These are phyloP conservation scores for Calameuta pallipes DNA, from an alignment of 2,888 invertebrate species.

Conservation along the genomic window DNA sequence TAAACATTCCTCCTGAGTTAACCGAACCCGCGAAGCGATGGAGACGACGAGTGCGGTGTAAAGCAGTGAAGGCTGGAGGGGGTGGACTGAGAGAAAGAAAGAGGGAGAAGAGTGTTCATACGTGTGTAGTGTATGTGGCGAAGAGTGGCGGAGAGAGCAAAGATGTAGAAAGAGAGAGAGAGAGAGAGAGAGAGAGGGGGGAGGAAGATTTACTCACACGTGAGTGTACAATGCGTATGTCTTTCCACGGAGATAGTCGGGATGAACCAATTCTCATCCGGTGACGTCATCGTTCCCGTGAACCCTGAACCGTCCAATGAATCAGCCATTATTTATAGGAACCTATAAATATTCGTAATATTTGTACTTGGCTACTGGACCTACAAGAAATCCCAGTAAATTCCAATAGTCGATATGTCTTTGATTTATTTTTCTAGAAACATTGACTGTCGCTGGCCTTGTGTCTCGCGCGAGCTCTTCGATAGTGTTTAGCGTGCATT, in stretches of 20 bases:
- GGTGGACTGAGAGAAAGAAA: neutral
- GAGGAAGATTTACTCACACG: neutral
- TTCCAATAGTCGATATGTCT: neutral
- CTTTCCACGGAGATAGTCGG: constrained; percentile 30
- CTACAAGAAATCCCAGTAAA: neutral
- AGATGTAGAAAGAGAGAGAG: neutral
- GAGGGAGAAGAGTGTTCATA: neutral
- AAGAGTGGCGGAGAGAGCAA: neutral
- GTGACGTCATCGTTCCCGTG: constrained; percentile 44
- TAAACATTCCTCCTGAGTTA: constrained; percentile 38
- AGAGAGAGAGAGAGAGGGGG: neutral
- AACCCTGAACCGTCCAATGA: constrained; percentile 38
- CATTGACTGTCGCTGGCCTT: neutral
- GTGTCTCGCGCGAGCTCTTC: neutral
- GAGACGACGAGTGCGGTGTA: neutral
- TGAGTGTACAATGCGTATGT: neutral
- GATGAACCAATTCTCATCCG: constrained; percentile 43
- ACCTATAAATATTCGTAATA: constrained; percentile 23
- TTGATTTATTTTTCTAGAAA: neutral
- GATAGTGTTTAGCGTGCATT: neutral
- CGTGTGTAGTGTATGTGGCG: neutral
- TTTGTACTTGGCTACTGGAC: neutral
- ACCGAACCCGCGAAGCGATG: constrained; percentile 9
- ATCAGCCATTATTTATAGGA: constrained; percentile 43
- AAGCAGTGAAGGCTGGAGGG: constrained; percentile 9